Evolutionary conservation across 2,797 vertebrate genomes (phyloP).

Genomic region (Argya squamiceps): DNA sequence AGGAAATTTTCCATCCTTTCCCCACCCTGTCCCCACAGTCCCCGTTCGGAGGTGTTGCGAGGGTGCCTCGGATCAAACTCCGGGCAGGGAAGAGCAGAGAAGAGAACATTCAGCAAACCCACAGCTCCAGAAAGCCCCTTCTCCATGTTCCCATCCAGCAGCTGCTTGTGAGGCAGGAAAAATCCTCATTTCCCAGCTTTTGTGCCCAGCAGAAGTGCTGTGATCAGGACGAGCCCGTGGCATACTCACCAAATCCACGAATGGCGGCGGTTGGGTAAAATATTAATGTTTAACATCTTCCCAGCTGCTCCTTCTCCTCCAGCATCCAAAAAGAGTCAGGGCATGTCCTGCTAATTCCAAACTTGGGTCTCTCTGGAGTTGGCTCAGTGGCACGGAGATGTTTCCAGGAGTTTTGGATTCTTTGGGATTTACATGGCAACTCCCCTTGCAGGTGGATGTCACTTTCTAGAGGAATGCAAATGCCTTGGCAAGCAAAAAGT

Average conservation of each 20-base stretch:
- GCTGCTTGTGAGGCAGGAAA: background rate
- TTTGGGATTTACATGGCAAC: slow-evolving; percentile 53
- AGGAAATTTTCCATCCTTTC: background rate
- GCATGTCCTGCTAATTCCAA: background rate
- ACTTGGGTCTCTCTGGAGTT: background rate
- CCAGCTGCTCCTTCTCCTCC: background rate
- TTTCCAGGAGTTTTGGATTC: slow-evolving; percentile 50
- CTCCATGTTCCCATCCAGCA: background rate
- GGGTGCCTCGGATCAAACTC: background rate
- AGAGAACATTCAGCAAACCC: background rate
- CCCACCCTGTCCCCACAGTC: background rate
- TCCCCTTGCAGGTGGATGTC: slow-evolving; percentile 46
- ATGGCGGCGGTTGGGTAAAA: slow-evolving; percentile 70
- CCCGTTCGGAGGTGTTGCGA: fast-evolving
- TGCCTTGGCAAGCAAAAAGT: background rate
- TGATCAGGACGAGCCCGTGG: background rate
- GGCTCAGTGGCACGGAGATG: background rate
- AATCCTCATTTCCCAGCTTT: background rate
- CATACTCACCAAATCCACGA: slow-evolving; percentile 80
- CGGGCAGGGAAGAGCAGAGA: background rate
- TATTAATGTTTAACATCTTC: slow-evolving; percentile 72
- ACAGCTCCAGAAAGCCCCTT: background rate
- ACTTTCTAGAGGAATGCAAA: background rate
- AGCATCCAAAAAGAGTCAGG: background rate
- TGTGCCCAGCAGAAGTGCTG: background rate